A percentile compares a stretch with the other conserved stretches of the same genome.
These are phyloP conservation scores for Elegia similella DNA, from an alignment of 2,888 invertebrate genomes.

Conservation along the genomic window DNA sequence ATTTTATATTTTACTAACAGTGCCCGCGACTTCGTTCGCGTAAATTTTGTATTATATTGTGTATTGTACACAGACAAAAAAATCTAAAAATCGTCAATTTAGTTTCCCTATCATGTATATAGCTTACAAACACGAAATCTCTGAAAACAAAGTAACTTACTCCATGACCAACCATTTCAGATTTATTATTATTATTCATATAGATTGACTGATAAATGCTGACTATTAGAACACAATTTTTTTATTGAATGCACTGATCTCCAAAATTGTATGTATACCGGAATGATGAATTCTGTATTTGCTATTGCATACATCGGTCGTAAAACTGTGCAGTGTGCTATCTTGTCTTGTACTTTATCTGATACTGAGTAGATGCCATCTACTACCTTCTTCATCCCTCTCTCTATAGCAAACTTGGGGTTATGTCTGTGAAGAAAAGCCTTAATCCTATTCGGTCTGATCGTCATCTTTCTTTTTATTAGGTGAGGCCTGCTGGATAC, in stretches of 20 bases:
- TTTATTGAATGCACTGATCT: not conserved
- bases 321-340: constrained; percentile 60
- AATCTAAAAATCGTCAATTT: too few species aligned
- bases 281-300: not conserved
- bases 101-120: too few species aligned
- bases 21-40: too few species aligned
- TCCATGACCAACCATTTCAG: too few species aligned
- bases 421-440: constrained; percentile 56
- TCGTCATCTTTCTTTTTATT: constrained; percentile 53
- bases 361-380: constrained; percentile 56
- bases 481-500: constrained; percentile 62
- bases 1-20: too few species aligned
- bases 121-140: too few species aligned
- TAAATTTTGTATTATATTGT: too few species aligned
- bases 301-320: constrained; percentile 50
- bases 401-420: constrained; percentile 41
- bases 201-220: too few species aligned
- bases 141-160: too few species aligned
- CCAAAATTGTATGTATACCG: not conserved
- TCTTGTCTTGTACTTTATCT: constrained; percentile 57
- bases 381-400: constrained; percentile 49
- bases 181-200: too few species aligned
- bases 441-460: constrained; percentile 51
- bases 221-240: constrained; percentile 12
- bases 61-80: too few species aligned